Conservation (phyloP, 2,888 invertebrate genomes). For the Cheilosia soror region DNA sequence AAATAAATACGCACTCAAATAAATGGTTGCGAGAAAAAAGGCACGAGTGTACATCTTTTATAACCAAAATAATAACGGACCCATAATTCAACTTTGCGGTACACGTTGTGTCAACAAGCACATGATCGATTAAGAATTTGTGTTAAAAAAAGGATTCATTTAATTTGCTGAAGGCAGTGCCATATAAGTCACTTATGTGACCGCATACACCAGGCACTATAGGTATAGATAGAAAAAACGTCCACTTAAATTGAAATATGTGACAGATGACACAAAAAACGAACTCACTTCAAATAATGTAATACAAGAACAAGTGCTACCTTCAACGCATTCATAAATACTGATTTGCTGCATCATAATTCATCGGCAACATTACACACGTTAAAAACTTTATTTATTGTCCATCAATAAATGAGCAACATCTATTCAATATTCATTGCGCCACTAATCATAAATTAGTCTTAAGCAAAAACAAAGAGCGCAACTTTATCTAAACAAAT, state of each 20-base stretch:
- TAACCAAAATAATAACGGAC: too few species aligned
- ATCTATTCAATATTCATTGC: constrained; percentile 22
- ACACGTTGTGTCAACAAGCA: too few species aligned
- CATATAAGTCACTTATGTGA: not conserved
- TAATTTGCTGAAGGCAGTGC: too few species aligned
- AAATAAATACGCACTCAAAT: too few species aligned
- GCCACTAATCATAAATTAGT: constrained; percentile 19
- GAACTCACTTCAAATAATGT: not conserved
- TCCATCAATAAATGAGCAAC: not conserved
- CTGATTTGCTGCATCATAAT: not conserved
- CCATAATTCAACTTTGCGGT: too few species aligned
- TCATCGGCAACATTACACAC: constrained; percentile 4
- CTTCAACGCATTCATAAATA: not conserved
- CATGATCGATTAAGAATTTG: too few species aligned
- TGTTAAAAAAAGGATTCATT: too few species aligned
- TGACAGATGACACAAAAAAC: not conserved
- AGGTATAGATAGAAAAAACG: not conserved
- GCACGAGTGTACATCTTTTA: too few species aligned
- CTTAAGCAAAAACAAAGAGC: not conserved
- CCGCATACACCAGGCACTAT: not conserved
- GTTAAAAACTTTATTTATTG: constrained; percentile 10
- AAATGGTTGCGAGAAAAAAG: too few species aligned
- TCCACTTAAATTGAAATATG: not conserved
- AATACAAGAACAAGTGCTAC: not conserved
- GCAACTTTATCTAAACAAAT: constrained; percentile 14